Base-by-base conservation (phyloP, 1,140 invertebrate species). In the Meloidogyne exigua region DNA sequence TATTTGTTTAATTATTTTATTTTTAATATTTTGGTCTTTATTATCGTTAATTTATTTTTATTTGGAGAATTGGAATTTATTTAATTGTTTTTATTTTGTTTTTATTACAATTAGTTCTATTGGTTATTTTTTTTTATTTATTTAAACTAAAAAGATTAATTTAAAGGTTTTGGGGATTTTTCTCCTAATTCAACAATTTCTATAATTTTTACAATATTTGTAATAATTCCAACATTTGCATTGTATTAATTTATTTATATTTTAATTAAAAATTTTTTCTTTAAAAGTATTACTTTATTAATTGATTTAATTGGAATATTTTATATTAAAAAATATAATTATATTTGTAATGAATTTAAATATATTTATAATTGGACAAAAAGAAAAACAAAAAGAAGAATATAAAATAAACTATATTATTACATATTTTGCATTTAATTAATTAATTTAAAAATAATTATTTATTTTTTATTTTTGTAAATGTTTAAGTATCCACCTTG, bases 271-370 rank as follows among this genome's bases (percentile, higher is more conserved):
- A 18, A 49, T 18, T 57, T 49, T 49, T 18, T 49, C 13, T 13
- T 13, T 49, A 18, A 18, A n/a, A 57, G 49, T n/a, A 57, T 57
- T 57, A n/a, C 18, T n/a, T 57, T 57, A 12, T 12, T 57, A 9
- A 57, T 57, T 57, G 49, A 57, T 57, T 57, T 57, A 57, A 57
- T 57, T 57, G 49, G 15, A n/a, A 57, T 57, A 57, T 57, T 57
- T 57, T 57, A 57, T 57, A n/a, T n/a, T n/a, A 57, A 57, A 57
- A 57, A 57, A n/a, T 49, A 18, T 49, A 18, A 49, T 49, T 49
- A 49, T 49, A 18, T 49, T 49, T 49, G 13, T 49, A 49, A 49
- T 49, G 18, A 49, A 49, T n/a, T 57, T n/a, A n/a, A 57, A 57
- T n/a, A n/a, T n/a, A 18, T 57, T 57, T 57, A 57, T 7, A 57